Conservation (phyloP, 2,113 vertebrate species). For the Polypterus senegalus region DNA sequence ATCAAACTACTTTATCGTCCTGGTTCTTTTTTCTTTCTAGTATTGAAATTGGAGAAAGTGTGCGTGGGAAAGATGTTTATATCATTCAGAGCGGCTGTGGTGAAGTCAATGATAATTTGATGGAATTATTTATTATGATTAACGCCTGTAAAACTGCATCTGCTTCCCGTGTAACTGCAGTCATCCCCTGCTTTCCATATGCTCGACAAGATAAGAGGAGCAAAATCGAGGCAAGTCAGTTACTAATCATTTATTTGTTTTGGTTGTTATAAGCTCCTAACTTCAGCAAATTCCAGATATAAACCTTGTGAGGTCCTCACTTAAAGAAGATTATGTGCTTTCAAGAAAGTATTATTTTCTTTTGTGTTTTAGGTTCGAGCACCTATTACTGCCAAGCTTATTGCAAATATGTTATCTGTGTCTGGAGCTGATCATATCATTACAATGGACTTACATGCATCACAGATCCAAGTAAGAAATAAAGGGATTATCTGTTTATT, state of each 20-base stretch:
- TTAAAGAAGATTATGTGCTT: background rate
- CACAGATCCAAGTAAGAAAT: constrained; percentile 83
- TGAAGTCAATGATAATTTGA: constrained; percentile 63
- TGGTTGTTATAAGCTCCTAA: too few species aligned
- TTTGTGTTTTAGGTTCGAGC: constrained; percentile 71
- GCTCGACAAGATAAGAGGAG: constrained; percentile 65
- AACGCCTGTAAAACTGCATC: constrained; percentile 67
- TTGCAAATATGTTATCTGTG: constrained; percentile 95
- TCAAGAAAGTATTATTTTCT: background rate
- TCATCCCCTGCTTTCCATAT: constrained; percentile 65
- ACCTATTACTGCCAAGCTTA: constrained; percentile 92
- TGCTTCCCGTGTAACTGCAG: constrained; percentile 53
- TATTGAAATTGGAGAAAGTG: constrained; percentile 63
- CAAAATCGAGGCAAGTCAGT: constrained; percentile 50
- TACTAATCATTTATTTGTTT: too few species aligned
- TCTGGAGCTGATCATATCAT: constrained; percentile 96
- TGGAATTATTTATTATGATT: constrained; percentile 66
- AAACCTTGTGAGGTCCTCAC: too few species aligned
- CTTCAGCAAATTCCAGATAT: too few species aligned
- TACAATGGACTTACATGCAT: constrained; percentile 95
- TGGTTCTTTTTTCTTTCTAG: constrained; percentile 24
- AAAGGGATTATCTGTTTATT: background rate
- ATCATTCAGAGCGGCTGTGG: constrained; percentile 64
- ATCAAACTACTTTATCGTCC: background rate
- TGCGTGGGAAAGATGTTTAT: constrained; percentile 62